phyloP scores from a whole-genome alignment of 2,113 vertebrate species.

The Anguilla japonica region DNA sequence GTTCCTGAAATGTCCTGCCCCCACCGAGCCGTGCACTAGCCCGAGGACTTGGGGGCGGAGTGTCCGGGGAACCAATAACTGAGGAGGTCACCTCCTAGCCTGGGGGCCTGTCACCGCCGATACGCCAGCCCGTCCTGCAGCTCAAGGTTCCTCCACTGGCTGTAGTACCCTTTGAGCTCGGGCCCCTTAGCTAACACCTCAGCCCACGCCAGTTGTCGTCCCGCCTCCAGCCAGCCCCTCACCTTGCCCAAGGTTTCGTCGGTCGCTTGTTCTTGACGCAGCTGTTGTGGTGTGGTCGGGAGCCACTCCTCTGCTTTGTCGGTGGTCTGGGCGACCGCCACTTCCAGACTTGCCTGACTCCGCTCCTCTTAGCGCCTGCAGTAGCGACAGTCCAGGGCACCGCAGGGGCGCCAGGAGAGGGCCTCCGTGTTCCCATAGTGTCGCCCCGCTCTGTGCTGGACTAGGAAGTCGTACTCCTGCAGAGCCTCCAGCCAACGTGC shows the following conservation, averaged over 20 bases:
- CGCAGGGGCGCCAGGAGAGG: slow-evolving; percentile 10
- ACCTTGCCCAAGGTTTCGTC: neutral
- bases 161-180: neutral
- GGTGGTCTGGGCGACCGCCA: neutral
- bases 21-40: neutral
- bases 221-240: neutral
- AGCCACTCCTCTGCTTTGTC: neutral
- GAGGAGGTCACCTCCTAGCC: neutral
- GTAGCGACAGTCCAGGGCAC: neutral
- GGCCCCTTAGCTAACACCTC: neutral
- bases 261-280: neutral
- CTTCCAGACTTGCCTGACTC: neutral
- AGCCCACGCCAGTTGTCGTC: neutral
- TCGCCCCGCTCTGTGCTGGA: too few relatives aligned
- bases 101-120: neutral
- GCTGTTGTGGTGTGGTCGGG: neutral
- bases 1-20: too few relatives aligned
- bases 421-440: too few relatives aligned
- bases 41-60: neutral
- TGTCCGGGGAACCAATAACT: slow-evolving; percentile 2
- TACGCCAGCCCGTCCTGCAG: neutral
- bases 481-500: neutral
- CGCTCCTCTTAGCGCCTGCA: neutral
- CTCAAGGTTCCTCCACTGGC: neutral
- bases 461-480: too few relatives aligned